Base-by-base conservation (phyloP, 2,797 vertebrate species). In the Thalassophryne amazonica region DNA sequence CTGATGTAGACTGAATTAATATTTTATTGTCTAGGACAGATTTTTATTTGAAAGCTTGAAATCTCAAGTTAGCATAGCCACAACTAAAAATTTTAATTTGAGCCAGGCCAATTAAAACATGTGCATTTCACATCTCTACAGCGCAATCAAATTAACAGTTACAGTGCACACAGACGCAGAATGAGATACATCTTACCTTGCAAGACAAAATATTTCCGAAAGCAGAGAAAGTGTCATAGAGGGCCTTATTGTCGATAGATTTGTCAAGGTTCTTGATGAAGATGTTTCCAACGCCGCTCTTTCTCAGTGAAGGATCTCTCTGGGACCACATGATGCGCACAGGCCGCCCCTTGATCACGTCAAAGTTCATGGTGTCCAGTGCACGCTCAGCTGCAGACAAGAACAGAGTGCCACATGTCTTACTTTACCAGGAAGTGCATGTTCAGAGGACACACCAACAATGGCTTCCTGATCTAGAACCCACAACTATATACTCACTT, bases 231-330 rank as follows among this genome's bases (percentile, higher is more conserved):
- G 96, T 99, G 84, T 99, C 96, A 62, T 98, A 99, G 21, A 98
- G 90, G 65, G 96, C 96, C 87, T 99, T 98, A 90, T 98, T 99
- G 86, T 99, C 97, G 18, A 99, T 98, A 21, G 97, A 99, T 86
- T 99, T 98, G 84, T 99, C 97, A 62, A 99, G 88, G 60, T 99
- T 99, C 84, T 99, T 99, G 83, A 99, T 98, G 87, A 99, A 99
- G 84, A 99, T 98, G 89, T 99, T 99, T 60, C 97, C 97, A 3
- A 99, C 95, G 1, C 97, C 97, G 0, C 96, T 98, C 85, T 98
- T 98, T 66, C 96, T 93, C 78, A 99, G 86, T 14, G 97, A 98
- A 0, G 97, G 97, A 88, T 99, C 97, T 41, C 97, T 93, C 86
- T 99, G 97, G 47, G 95, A 91, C 97, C 97, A 99, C 97, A 99